Evolutionary conservation across 2,113 vertebrate species (phyloP).

Genomic region (Zosterops lateralis): DNA sequence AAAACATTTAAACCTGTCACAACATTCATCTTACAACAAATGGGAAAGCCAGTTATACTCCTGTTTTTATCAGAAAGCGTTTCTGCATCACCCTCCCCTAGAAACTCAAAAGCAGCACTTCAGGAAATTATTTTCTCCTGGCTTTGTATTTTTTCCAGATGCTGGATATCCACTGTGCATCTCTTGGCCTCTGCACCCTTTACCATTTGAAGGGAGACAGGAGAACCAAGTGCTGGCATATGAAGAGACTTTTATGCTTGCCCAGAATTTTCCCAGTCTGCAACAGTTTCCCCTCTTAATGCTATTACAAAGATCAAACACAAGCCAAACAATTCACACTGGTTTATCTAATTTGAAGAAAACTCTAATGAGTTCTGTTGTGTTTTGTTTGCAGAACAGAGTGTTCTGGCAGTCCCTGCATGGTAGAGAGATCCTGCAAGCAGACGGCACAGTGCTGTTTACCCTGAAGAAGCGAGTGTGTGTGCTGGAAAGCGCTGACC

Average conservation of each 20-base stretch:
- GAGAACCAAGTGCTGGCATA: background rate
- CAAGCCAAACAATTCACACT: constrained; percentile 9
- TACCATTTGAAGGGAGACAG: background rate
- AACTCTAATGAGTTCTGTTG: constrained; percentile 53
- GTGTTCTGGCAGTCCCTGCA: constrained; percentile 59
- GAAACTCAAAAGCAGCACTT: background rate
- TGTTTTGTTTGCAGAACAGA: constrained; percentile 75
- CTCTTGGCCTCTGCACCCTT: background rate
- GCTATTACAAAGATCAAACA: constrained; percentile 24
- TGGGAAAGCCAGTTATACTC: background rate
- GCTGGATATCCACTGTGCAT: background rate
- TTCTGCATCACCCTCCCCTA: background rate
- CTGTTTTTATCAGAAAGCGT: background rate
- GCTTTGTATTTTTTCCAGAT: background rate
- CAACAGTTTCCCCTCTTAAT: background rate
- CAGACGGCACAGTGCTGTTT: constrained; percentile 61
- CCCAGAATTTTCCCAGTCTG: constrained; percentile 18
- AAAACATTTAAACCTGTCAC: background rate
- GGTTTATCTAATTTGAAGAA: constrained; percentile 59
- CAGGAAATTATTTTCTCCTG: background rate
- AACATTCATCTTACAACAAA: background rate
- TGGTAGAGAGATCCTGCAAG: constrained; percentile 35
- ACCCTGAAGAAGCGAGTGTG: constrained; percentile 61
- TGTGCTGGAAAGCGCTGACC: constrained; percentile 64
- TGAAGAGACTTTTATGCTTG: background rate